These are phyloP conservation scores for Hermodice carunculata DNA, from an alignment of 2,888 invertebrate genomes.

Conservation along the genomic window DNA sequence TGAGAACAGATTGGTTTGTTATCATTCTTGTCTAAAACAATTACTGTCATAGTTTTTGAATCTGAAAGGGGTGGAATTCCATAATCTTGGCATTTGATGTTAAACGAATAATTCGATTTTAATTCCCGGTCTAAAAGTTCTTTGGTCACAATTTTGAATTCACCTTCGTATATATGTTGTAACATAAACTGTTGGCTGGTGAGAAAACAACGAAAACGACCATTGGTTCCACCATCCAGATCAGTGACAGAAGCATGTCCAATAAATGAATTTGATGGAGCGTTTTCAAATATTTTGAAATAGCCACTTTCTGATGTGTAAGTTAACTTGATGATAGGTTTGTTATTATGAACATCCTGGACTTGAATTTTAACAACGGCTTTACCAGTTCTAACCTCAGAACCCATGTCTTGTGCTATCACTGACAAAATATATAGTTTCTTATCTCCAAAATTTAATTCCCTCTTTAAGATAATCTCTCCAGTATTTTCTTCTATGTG, in stretches of 20 bases:
- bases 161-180: constrained; percentile 1
- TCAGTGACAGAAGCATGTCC: constrained; percentile 26
- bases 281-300: no score
- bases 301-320: no score
- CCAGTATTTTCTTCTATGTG: constrained; percentile 16
- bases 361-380: no score
- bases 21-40: constrained; percentile 27
- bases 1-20: constrained; percentile 19
- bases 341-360: constrained; percentile 11
- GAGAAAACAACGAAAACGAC: constrained; percentile 7
- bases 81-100: constrained; percentile 17
- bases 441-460: constrained; percentile 19
- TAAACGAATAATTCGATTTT: background rate
- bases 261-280: no score
- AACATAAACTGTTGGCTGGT: constrained; percentile 9
- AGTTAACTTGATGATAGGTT: constrained; percentile 15
- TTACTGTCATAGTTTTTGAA: constrained; percentile 10
- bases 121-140: constrained; percentile 17
- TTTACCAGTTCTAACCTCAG: no score
- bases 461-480: constrained; percentile 6
- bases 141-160: constrained; percentile 14
- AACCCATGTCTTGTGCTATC: no score
- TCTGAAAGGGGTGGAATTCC: background rate
- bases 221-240: constrained; percentile 12
- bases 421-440: no score